These are phyloP conservation scores for Coranthus polyacanthus DNA, from an alignment of 2,797 vertebrate genomes.

Conservation along the genomic window DNA sequence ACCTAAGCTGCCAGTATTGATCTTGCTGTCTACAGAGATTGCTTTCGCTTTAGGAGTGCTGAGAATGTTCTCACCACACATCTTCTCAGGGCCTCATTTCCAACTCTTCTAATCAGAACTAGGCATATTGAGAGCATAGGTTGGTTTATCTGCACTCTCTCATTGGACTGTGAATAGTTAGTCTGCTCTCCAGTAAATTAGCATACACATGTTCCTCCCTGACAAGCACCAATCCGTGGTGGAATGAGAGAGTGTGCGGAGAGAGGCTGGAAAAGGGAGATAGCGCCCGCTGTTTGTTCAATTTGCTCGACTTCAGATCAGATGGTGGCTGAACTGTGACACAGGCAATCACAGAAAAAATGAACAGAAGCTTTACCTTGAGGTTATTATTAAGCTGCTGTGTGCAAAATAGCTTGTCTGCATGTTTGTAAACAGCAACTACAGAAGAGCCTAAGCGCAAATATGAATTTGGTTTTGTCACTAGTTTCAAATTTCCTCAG, in stretches of 20 bases:
- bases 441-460: not conserved
- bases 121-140: slow-evolving; percentile 62
- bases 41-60: slow-evolving; percentile 36
- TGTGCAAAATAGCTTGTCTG: slow-evolving; percentile 31
- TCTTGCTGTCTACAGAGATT: slow-evolving; percentile 44
- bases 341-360: slow-evolving; percentile 61
- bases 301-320: slow-evolving; percentile 77
- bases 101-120: slow-evolving; percentile 73
- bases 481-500: not conserved
- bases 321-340: slow-evolving; percentile 74
- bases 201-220: slow-evolving; percentile 68
- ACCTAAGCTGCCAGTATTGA: slow-evolving; percentile 55
- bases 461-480: not conserved
- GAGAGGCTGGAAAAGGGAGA: slow-evolving; percentile 56
- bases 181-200: slow-evolving; percentile 60
- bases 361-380: slow-evolving; percentile 50
- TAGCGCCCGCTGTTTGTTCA: slow-evolving; percentile 73
- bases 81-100: slow-evolving; percentile 65
- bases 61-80: slow-evolving; percentile 49
- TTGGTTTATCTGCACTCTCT: slow-evolving; percentile 73
- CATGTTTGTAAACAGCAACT: slow-evolving; percentile 23
- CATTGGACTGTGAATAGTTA: slow-evolving; percentile 70
- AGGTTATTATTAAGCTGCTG: slow-evolving; percentile 40
- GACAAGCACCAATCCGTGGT: slow-evolving; percentile 58
- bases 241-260: slow-evolving; percentile 48